phyloP scores from a whole-genome alignment of 2,888 invertebrate genomes.

The Amorpha juglandis region DNA sequence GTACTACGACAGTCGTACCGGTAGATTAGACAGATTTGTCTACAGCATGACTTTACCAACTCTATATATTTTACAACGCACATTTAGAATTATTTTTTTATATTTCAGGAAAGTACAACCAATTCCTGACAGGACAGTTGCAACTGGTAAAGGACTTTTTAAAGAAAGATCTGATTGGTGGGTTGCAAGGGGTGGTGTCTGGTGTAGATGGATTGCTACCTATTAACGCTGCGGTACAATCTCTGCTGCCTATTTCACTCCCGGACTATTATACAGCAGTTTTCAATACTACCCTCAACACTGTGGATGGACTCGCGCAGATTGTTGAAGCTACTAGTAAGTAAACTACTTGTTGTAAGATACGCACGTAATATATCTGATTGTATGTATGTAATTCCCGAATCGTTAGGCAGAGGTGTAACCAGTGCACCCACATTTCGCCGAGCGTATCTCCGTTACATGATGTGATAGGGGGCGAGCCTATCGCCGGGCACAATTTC shows the following conservation, averaged over 20 bases:
- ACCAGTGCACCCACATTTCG: too few species aligned
- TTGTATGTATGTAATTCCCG: too few species aligned
- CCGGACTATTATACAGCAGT: slow-evolving; percentile 68
- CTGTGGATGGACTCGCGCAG: slow-evolving; percentile 78
- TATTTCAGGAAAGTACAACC: slow-evolving; percentile 65
- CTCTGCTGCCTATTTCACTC: slow-evolving; percentile 53
- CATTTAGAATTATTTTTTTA: background rate
- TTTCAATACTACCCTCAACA: slow-evolving; percentile 60
- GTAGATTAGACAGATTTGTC: too few species aligned
- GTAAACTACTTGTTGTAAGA: background rate
- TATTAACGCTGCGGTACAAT: slow-evolving; percentile 47
- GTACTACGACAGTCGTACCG: too few species aligned
- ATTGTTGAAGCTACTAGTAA: slow-evolving; percentile 85
- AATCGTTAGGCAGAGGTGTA: too few species aligned
- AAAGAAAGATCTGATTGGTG: slow-evolving; percentile 72
- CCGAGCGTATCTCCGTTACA: too few species aligned
- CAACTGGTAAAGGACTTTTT: slow-evolving; percentile 67
- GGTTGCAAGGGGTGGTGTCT: slow-evolving; percentile 61
- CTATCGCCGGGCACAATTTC: too few species aligned
- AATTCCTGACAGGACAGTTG: slow-evolving; percentile 62
- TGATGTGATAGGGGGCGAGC: too few species aligned
- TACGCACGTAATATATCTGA: too few species aligned
- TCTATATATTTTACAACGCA: too few species aligned
- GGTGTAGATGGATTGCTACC: slow-evolving; percentile 65
- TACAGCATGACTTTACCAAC: too few species aligned